Evolutionary conservation across 2,797 vertebrate genomes (phyloP), one percentile per base, ranked within the genome.

Genomic region (Ctenochaetus hawaiiensis): DNA sequence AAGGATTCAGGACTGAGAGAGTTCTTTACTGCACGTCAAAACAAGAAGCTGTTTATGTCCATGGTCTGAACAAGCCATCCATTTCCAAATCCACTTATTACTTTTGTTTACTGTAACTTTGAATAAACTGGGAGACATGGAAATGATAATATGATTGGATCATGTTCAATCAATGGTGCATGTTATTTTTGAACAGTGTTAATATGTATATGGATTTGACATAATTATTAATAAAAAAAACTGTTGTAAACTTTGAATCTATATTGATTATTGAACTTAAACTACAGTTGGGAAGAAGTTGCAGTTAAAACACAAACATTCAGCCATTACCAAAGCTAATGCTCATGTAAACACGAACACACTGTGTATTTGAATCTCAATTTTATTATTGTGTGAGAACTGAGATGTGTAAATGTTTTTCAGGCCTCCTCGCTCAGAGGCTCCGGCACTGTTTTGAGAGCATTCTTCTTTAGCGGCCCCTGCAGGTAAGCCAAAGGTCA

Each of bases 391-490:
- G 58, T 43, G 11, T 47, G 20, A 67, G 43, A 51, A 37, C 43
- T 26, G 22, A 66, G 8, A 59, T 34, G 5, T 22, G 8, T 53
- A 22, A 37, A 6, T 20, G 49, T 52, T 53, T 39, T 76, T 89
- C 86, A 92, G 76, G 62, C 71, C 53, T 94, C 93, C 37, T 96
- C 96, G 18, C 88, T 78, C 14, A 87, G 83, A 57, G 82, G 75
- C 59, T 94, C 92, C 0, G 84, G 80, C 73, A 92, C 92, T 57
- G 87, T 92, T 86, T 95, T 96, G 63, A 93, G 78, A 51, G 91
- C 66, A 64, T 98, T 96, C 75, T 97, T 98, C 93, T 99, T 99
- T 93, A 96, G 94, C 7, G 97, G 96, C 45, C 98, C 98, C 98
- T 99, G 89, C 39, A 71, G 64, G 43, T 66, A 63, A 79, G 80